These are phyloP conservation scores for Basileuterus tristriatus DNA, from an alignment of 2,797 vertebrate species.

Conservation along the genomic window DNA sequence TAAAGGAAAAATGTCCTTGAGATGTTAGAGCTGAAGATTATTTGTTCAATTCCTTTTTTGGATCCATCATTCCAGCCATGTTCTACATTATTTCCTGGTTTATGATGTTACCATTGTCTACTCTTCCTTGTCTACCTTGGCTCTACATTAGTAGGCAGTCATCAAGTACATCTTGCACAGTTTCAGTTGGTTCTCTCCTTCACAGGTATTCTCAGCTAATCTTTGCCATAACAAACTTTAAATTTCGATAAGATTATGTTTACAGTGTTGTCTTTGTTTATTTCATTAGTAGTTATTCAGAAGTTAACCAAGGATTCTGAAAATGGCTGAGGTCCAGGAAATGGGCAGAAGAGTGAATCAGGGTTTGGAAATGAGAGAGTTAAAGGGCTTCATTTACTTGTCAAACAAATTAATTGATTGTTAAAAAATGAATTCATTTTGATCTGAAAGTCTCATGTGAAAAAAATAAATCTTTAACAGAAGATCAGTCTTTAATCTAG, in stretches of 20 bases:
- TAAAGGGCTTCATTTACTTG: constrained; percentile 11
- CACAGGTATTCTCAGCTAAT: not conserved
- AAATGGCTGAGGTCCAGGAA: not conserved
- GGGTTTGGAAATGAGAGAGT: not conserved
- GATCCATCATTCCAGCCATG: not conserved
- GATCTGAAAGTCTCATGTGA: not conserved
- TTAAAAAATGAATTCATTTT: constrained; percentile 32
- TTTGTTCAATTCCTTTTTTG: not conserved
- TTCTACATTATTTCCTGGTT: not conserved
- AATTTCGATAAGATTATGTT: not conserved
- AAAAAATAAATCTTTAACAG: not conserved
- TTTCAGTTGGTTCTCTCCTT: not conserved
- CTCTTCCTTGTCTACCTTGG: not conserved
- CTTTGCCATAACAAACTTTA: not conserved
- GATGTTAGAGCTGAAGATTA: not conserved
- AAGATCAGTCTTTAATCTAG: constrained; percentile 15
- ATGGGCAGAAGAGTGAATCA: not conserved
- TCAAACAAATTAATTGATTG: not conserved
- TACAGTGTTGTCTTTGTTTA: not conserved
- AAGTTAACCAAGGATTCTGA: not conserved
- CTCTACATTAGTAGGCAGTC: not conserved
- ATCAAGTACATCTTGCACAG: not conserved
- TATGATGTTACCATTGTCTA: not conserved
- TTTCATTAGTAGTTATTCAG: not conserved
- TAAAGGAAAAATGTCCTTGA: constrained; percentile 10